Evolutionary conservation across 2,797 vertebrate species (phyloP).

Genomic region (Acipenser ruthenus): DNA sequence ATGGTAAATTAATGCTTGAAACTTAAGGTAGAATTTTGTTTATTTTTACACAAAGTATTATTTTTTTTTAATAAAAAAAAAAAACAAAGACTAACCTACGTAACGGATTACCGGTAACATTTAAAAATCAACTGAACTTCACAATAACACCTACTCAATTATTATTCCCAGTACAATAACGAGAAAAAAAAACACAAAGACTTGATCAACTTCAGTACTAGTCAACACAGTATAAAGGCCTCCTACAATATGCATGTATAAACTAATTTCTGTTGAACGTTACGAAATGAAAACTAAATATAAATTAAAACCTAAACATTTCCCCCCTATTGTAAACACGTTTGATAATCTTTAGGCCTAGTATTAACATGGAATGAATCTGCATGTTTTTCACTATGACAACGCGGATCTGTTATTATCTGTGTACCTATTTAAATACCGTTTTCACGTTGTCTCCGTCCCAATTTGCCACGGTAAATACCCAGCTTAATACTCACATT

Average conservation of each 20-base stretch:
- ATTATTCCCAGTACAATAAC: no score
- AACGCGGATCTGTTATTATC: background rate
- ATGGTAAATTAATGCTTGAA: background rate
- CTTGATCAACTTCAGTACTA: background rate
- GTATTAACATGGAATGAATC: constrained; percentile 42
- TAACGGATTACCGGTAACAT: no score
- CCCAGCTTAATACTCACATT: no score
- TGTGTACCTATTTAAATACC: no score
- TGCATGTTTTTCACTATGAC: constrained; percentile 40
- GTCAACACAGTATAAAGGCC: background rate
- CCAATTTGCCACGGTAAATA: no score
- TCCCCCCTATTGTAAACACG: background rate
- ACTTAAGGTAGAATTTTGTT: background rate
- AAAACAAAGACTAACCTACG: background rate
- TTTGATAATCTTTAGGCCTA: constrained; percentile 19
- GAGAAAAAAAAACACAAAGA: no score
- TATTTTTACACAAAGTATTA: background rate
- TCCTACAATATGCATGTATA: background rate
- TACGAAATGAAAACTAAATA: background rate
- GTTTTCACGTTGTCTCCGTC: no score
- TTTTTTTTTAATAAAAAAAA: background rate
- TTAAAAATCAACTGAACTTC: no score
- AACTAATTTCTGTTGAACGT: background rate
- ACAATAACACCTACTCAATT: no score
- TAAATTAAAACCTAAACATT: background rate